Base-by-base conservation (phyloP, 2,797 vertebrate species). In the Syndactyla subalaris region DNA sequence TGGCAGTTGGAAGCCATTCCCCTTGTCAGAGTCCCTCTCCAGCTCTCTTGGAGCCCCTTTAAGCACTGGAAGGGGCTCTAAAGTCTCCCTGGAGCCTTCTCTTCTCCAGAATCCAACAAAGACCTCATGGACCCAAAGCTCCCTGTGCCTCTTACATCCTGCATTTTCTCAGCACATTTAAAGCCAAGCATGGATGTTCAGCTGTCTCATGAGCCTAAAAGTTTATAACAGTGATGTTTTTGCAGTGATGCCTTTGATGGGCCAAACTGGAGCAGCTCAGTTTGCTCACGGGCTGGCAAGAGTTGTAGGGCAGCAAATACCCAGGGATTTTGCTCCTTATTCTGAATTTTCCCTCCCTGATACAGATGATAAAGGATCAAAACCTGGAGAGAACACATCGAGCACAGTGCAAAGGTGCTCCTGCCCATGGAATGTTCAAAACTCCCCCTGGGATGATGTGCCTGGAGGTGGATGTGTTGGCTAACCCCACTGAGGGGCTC, bases 401-500 rank as follows among this genome's bases (percentile, higher is more conserved):
- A 45, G 21, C 63, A 3, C 0, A 2, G 24, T 1, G 8, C 4
- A 12, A 13, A 5, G 0, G 6, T 1, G 1, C 24, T 16, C 6
- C 2, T 9, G 17, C 30, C 34, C 8, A 6, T 0, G 7, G 20
- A 23, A 19, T 0, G 4, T 6, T 21, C 24, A 10, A 23, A 7
- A 9, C 0, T 9, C 32, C 1, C 3, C 0, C 1, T 1, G 5
- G 73, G 54, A 2, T 3, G 61, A 29, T 2, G 26, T 3, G 1
- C 7, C 41, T 6, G 38, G 30, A 2, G 0, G 2, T 1, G 27
- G 38, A 30, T 22, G 14, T 23, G 11, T 2, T 12, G 51, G 59
- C 1, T 2, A 1, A 5, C 0, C 1, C 7, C 6, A 4, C 10
- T 0, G 2, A 2, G 1, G 4, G n/a, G 6, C 7, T 18, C 54